phyloP scores from a whole-genome alignment of 1,140 invertebrate genomes.

The Maniola jurtina region DNA sequence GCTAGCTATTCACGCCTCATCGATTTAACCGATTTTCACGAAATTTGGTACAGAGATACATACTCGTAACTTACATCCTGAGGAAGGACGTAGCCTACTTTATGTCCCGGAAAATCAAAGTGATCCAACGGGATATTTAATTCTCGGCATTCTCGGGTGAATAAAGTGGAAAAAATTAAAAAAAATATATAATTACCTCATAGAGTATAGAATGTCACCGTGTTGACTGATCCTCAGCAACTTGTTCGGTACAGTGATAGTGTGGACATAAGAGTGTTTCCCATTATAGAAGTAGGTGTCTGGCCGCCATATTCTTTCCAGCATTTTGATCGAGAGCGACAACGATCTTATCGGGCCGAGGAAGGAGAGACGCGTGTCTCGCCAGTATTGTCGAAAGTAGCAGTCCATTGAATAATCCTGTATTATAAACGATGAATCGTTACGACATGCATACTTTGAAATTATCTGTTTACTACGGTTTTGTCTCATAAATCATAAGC shows the following conservation, averaged over 20 bases:
- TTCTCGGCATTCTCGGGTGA: no score
- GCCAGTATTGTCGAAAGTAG: slow-evolving; percentile 96
- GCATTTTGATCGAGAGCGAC: slow-evolving; percentile 93
- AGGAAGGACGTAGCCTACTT: no score
- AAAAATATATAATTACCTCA: slow-evolving; percentile 84
- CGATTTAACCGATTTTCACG: no score
- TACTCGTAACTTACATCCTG: no score
- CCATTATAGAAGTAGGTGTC: slow-evolving; percentile 97
- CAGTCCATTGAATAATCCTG: slow-evolving; percentile 98
- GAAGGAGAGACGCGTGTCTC: slow-evolving; percentile 90
- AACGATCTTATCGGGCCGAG: slow-evolving; percentile 89
- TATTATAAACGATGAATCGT: background rate
- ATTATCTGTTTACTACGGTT: no score
- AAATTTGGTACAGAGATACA: background rate
- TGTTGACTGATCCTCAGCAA: slow-evolving; percentile 92
- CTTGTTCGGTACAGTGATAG: slow-evolving; percentile 97
- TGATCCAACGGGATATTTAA: no score
- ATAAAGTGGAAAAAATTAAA: background rate
- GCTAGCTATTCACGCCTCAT: no score
- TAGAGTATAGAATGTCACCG: slow-evolving; percentile 96
- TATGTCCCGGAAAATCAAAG: no score
- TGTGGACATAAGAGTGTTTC: slow-evolving; percentile 96
- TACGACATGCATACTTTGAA: no score
- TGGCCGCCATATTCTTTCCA: slow-evolving; percentile 96
- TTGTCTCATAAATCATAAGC: no score